phyloP scores from a whole-genome alignment of 2,113 vertebrate genomes.

The Corythaeola cristata region DNA sequence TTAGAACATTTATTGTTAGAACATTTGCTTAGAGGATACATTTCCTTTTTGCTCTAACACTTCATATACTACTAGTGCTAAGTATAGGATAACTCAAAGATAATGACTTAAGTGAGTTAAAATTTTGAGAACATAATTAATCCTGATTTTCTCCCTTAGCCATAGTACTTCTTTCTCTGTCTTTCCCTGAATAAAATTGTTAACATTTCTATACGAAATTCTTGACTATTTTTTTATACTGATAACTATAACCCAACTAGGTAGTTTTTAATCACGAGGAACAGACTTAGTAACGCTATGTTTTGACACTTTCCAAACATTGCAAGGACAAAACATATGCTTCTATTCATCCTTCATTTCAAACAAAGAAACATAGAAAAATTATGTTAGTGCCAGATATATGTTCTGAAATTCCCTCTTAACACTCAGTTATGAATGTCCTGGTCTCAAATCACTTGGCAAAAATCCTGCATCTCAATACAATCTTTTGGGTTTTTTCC shows the following conservation, averaged over 20 bases:
- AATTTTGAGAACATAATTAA: background rate
- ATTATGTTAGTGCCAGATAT: background rate
- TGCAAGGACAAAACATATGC: background rate
- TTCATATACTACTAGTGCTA: background rate
- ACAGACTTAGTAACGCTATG: background rate
- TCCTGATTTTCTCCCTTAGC: background rate
- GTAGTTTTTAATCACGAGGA: background rate
- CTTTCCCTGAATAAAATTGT: background rate
- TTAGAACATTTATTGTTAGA: background rate
- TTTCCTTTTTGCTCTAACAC: background rate
- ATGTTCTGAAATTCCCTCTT: background rate
- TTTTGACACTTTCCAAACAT: background rate
- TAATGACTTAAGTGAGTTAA: background rate
- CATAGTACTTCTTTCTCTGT: background rate
- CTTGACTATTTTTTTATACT: background rate
- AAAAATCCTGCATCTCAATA: background rate
- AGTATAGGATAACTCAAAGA: background rate
- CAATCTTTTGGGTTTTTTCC: background rate
- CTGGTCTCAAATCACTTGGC: background rate
- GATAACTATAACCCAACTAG: background rate
- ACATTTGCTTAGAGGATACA: background rate
- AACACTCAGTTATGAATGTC: background rate
- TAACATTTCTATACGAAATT: background rate
- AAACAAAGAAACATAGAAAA: background rate
- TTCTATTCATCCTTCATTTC: background rate